phyloP scores from a whole-genome alignment of 2,888 invertebrate species.

The Cephonodes hylas region DNA sequence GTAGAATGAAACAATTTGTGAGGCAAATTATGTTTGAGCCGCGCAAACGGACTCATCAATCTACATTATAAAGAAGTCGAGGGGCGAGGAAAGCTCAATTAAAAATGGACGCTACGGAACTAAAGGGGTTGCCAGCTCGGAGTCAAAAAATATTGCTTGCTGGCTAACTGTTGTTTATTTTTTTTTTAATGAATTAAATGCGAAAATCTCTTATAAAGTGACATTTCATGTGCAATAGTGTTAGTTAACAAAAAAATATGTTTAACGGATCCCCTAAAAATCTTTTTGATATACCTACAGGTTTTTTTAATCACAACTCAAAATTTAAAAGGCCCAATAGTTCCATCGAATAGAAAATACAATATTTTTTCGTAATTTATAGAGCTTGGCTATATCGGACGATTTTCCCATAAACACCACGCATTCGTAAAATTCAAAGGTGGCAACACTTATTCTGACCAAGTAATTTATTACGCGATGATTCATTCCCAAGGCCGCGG shows the following conservation, averaged over 20 bases:
- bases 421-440: neutral
- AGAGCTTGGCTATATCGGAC: neutral
- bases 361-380: too few species aligned
- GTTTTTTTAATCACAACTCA: too few species aligned
- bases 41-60: slow-evolving; percentile 10
- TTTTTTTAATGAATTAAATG: neutral
- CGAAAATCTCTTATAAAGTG: neutral
- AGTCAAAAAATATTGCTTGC: neutral
- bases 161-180: too few species aligned
- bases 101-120: slow-evolving; percentile 10
- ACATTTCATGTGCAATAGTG: too few species aligned
- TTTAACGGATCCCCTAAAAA: too few species aligned
- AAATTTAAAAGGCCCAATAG: too few species aligned
- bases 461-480: slow-evolving; percentile 11
- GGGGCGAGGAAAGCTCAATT: slow-evolving; percentile 15
- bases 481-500: slow-evolving; percentile 36
- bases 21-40: slow-evolving; percentile 3
- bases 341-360: too few species aligned
- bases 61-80: slow-evolving; percentile 9
- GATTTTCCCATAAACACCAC: neutral
- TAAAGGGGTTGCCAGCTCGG: neutral
- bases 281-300: too few species aligned
- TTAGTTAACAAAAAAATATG: too few species aligned
- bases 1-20: slow-evolving; percentile 5
- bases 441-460: neutral